These are phyloP conservation scores for Teleopsis dalmanni DNA, from an alignment of 1,140 invertebrate species.

Conservation along the genomic window DNA sequence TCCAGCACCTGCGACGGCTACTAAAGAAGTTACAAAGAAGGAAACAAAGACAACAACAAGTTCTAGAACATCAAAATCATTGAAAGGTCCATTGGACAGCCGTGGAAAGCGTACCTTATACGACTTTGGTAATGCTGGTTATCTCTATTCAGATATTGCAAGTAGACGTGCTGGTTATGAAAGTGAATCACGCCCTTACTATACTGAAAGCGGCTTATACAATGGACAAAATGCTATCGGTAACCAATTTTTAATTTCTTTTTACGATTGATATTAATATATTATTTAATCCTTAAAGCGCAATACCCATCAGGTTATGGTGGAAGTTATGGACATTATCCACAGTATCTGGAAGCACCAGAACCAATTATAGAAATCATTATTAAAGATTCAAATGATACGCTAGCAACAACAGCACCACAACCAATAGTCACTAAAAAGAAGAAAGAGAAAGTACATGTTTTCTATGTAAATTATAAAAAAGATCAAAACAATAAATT, in stretches of 20 bases:
- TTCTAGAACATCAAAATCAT: not conserved
- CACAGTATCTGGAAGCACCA: slow-evolving; percentile 65
- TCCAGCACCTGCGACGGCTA: not conserved
- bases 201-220: slow-evolving; percentile 28
- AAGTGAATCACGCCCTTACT: slow-evolving; percentile 21
- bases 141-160: slow-evolving; percentile 32
- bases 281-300: slow-evolving; percentile 18
- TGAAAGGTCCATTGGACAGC: slow-evolving; percentile 19
- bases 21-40: not conserved
- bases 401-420: slow-evolving; percentile 59
- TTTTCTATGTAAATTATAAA: slow-evolving; percentile 84
- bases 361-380: slow-evolving; percentile 88
- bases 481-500: slow-evolving; percentile 60
- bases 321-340: slow-evolving; percentile 29
- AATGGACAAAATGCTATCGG: slow-evolving; percentile 36
- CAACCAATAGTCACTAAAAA: slow-evolving; percentile 52
- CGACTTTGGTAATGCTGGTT: slow-evolving; percentile 36
- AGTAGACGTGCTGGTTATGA: slow-evolving; percentile 30
- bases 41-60: not conserved
- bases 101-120: slow-evolving; percentile 39
- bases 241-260: too few species aligned
- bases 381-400: slow-evolving; percentile 80
- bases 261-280: too few species aligned
- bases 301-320: slow-evolving; percentile 28
- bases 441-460: slow-evolving; percentile 72